Evolutionary conservation across 2,888 invertebrate species (phyloP).

Genomic region (Apamea epomidion): DNA sequence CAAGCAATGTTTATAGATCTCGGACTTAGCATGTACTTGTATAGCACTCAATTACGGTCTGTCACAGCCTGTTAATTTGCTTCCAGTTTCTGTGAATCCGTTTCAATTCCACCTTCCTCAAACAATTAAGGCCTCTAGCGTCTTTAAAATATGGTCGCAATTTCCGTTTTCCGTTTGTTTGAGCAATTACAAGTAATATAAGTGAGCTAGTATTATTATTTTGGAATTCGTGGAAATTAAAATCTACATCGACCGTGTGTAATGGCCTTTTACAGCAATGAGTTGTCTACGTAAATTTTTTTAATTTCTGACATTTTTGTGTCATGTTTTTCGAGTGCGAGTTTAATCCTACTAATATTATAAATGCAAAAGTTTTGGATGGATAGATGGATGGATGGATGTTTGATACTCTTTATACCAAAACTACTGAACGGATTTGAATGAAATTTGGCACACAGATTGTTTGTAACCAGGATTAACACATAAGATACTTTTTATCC

Average conservation of each 20-base stretch:
- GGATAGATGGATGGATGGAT: too few relatives aligned
- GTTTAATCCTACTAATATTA: too few relatives aligned
- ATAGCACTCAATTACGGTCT: constrained; percentile 61
- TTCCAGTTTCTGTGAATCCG: constrained; percentile 50
- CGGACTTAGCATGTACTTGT: constrained; percentile 62
- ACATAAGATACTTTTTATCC: too few relatives aligned
- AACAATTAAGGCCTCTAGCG: constrained; percentile 1
- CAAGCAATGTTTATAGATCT: background rate
- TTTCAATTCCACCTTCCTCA: constrained; percentile 18
- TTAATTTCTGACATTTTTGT: background rate
- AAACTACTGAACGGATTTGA: too few relatives aligned
- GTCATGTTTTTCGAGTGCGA: background rate
- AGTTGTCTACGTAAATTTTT: background rate
- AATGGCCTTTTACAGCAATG: constrained; percentile 5
- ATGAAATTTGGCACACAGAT: too few relatives aligned
- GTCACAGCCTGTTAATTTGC: constrained; percentile 74
- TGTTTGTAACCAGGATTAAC: too few relatives aligned
- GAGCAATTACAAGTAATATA: constrained; percentile 64
- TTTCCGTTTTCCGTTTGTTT: constrained; percentile 22
- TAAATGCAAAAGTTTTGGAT: too few relatives aligned
- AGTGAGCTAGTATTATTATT: constrained; percentile 43
- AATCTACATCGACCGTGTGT: constrained; percentile 13
- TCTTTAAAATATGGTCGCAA: constrained; percentile 30
- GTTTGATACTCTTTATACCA: too few relatives aligned
- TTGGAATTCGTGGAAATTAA: constrained; percentile 27